Base-by-base conservation (phyloP, 2,888 invertebrate species). In the Cantharis nigra region DNA sequence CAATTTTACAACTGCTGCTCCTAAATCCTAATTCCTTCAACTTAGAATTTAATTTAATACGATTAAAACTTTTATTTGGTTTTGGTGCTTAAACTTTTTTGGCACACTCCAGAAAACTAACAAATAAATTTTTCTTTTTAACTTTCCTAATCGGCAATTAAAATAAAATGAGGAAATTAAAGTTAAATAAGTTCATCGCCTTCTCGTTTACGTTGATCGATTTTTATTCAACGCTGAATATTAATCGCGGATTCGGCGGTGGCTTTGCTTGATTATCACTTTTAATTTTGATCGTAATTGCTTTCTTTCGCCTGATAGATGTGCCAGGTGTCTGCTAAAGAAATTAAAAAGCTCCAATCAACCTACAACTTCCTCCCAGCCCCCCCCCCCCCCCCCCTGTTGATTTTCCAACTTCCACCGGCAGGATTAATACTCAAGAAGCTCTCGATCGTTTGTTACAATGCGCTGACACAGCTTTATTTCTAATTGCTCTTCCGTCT, bases 251-350 rank as follows among this genome's bases (percentile, higher is more conserved):
- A 78, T 79, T 79, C 77, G 72, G 76, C 33, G 71, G 73, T 30
- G 79, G 78, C 77, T 80, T 80, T 80, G 74, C 77, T 77, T 79
- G 80, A 80, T 81, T 81, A 81, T 79, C 76, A 79, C 78, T 81
- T 76, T 72, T 75, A 75, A 75, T 78, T 75, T 78, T 64, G 65
- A 72, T 75, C 72, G 70, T 72, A 78, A 72, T 75, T 72, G 75
- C 63, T 72, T 75, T 64, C 70, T 72, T 64, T 62, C 30, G 72
- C 33, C 33, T 33, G 33, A 72, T 76, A 72, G 72, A 76, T 71
- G 76, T 76, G 72, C 72, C 76, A 76, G 76, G 77, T 76, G 76
- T 71, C 76, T 67, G 70, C 49, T 18, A 74, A 67, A 64, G 74
- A 77, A 77, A 77, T 77, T 74, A 77, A 77, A 77, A 77, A 74